phyloP scores from a whole-genome alignment of 2,888 invertebrate genomes.

The Auanema sp. region DNA sequence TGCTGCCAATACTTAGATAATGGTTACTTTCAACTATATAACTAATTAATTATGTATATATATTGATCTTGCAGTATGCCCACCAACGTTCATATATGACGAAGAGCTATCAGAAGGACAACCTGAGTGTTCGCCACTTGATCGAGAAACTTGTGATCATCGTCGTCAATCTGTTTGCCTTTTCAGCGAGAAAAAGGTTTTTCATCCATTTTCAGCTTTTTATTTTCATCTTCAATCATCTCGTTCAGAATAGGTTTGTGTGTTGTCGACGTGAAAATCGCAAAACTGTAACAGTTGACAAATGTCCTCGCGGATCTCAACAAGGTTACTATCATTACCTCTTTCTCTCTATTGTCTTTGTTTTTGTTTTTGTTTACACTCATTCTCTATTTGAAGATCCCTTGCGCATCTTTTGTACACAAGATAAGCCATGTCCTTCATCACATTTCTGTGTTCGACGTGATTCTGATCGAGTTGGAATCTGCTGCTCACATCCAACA shows the following conservation, averaged over 20 bases:
- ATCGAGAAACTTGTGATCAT: slow-evolving; percentile 28
- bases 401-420: slow-evolving; percentile 27
- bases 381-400: slow-evolving; percentile 9
- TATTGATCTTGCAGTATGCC: slow-evolving; percentile 34
- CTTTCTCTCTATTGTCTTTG: neutral
- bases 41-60: neutral
- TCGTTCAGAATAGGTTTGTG: slow-evolving; percentile 40
- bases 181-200: slow-evolving; percentile 19
- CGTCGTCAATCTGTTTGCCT: slow-evolving; percentile 10
- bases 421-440: slow-evolving; percentile 31
- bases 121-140: slow-evolving; percentile 48
- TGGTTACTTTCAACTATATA: slow-evolving; percentile 3
- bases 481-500: slow-evolving; percentile 41
- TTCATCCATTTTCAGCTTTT: neutral
- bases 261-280: slow-evolving; percentile 50
- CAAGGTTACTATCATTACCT: neutral
- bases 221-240: too few relatives aligned
- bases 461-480: slow-evolving; percentile 34
- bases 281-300: slow-evolving; percentile 26
- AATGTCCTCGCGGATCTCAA: slow-evolving; percentile 31
- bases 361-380: neutral
- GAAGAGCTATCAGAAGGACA: slow-evolving; percentile 33
- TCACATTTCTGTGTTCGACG: slow-evolving; percentile 41
- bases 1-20: slow-evolving; percentile 43
- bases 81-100: slow-evolving; percentile 50